Conservation (phyloP, 2,888 invertebrate species). For the Stenoptilia bipunctidactyla region DNA sequence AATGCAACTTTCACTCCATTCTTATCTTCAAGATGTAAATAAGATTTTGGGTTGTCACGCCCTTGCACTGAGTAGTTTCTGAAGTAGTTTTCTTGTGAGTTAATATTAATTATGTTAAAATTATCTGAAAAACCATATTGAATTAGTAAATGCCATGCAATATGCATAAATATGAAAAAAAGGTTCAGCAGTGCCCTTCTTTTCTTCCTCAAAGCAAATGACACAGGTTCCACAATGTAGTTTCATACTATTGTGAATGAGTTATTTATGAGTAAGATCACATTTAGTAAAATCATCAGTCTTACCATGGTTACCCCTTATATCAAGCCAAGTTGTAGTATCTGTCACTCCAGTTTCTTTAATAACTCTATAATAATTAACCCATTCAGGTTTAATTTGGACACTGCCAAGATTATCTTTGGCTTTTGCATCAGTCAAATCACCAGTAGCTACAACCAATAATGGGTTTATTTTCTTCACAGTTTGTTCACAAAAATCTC, state of each 20-base stretch:
- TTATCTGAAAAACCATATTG: constrained; percentile 87
- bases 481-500: constrained; percentile 83
- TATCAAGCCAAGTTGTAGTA: constrained; percentile 87
- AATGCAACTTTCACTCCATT: constrained; percentile 81
- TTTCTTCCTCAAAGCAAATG: neutral
- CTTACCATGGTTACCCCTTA: constrained; percentile 92
- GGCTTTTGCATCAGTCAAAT: constrained; percentile 90
- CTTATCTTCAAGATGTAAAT: constrained; percentile 70
- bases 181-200: neutral
- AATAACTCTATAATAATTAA: constrained; percentile 79
- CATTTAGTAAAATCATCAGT: neutral
- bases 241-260: no score
- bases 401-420: constrained; percentile 83
- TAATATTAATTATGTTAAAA: constrained; percentile 82
- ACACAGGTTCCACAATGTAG: neutral
- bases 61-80: constrained; percentile 87
- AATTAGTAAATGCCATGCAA: no score
- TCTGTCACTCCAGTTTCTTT: constrained; percentile 75
- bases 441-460: constrained; percentile 87
- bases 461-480: constrained; percentile 79
- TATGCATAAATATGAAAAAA: neutral
- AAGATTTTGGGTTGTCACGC: constrained; percentile 75
- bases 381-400: constrained; percentile 88
- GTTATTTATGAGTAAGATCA: no score
- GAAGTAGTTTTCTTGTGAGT: constrained; percentile 81